Percentiles rank a stretch among this genome's conserved stretches.
These are phyloP conservation scores for Oikopleura albicans DNA, from an alignment of 23 tunicate species.

Conservation along the genomic window DNA sequence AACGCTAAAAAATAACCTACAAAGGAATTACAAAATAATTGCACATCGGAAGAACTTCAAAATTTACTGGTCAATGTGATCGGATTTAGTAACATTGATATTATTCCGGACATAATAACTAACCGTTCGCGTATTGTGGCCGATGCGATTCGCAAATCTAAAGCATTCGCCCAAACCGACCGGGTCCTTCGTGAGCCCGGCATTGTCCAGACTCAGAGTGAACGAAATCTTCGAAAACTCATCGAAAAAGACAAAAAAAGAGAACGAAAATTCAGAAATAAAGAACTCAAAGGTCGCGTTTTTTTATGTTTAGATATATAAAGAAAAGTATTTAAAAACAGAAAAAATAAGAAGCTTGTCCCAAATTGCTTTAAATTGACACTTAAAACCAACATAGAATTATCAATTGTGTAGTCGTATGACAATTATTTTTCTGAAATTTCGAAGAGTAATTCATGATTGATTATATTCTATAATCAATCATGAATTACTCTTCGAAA, in stretches of 20 bases:
- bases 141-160: background rate
- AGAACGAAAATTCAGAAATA: background rate
- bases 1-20: too few species aligned
- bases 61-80: background rate
- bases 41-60: background rate
- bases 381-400: too few species aligned
- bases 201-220: background rate
- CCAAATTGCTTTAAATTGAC: too few species aligned
- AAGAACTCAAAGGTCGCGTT: background rate
- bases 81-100: background rate
- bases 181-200: conserved; percentile 14
- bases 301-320: too few species aligned
- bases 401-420: too few species aligned
- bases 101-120: background rate
- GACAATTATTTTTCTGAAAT: too few species aligned
- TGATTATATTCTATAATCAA: too few species aligned
- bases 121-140: background rate
- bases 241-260: background rate
- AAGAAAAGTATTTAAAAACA: too few species aligned
- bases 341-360: too few species aligned
- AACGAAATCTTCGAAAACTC: background rate
- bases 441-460: too few species aligned
- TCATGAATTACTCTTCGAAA: too few species aligned
- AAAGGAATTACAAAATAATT: background rate
- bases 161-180: background rate